Base-by-base conservation (phyloP, 2,797 vertebrate genomes). In the Thalassophryne amazonica region DNA sequence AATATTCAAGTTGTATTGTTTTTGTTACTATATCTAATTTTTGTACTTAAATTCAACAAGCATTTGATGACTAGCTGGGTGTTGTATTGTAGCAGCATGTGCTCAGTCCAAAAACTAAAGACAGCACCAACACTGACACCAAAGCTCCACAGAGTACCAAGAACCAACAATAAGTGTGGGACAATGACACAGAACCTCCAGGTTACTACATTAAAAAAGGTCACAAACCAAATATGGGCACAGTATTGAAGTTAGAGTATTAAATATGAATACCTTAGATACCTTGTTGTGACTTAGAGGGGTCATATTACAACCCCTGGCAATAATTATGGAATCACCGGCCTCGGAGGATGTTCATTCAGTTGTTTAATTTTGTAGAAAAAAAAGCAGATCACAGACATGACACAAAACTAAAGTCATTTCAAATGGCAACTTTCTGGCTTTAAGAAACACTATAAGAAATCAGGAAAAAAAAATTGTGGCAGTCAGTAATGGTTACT, bases 61-160 rank as follows among this genome's bases (percentile, higher is more conserved):
- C 64, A 50, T 74, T 76, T 55, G 9, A 35, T 69, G 52, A 79
- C 41, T 59, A 63, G 51, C 51, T 73, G 51, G 64, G 69, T 74
- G 72, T 82, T 78, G 72, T 81, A 76, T 65, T 35, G 75, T 83
- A 80, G 81, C 72, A 74, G 76, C 83, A 85, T 86, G 84, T 74
- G 77, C 78, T 83, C 76, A 43, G 49, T 64, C 70, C 63, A 78
- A 78, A n/a, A 82, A 69, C 75, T 58, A 43, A 77, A 69, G 60
- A 80, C 67, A 68, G 70, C 73, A 78, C 59, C 60, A 21, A 36
- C 50, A 65, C 67, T 67, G 67, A 86, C 79, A 73, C 83, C 84
- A 85, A 88, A 85, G 80, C 67, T 70, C 46, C 66, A 50, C 52
- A 58, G 47, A 56, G 49, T 32, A 83, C 57, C 53, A 52, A 70